Conservation (phyloP, 2,888 invertebrate species). For the Stegophylla sp. region DNA sequence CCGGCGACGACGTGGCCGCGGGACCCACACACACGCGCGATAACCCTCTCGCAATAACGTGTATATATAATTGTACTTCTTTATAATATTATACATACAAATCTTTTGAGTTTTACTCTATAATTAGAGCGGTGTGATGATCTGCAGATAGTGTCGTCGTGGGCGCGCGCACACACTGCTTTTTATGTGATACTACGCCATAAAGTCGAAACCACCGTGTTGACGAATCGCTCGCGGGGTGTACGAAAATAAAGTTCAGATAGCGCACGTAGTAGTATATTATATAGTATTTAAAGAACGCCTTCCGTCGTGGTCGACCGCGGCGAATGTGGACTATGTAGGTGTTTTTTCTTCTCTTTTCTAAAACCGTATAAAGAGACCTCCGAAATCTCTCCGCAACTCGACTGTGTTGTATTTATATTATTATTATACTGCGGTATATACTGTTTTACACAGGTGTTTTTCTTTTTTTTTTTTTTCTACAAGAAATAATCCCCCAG, state of each 20-base stretch:
- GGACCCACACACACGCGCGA: slow-evolving; percentile 10
- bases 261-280: too few species aligned
- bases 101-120: slow-evolving; percentile 10
- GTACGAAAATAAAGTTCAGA: slow-evolving; percentile 42
- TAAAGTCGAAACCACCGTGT: slow-evolving; percentile 15
- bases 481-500: slow-evolving; percentile 9
- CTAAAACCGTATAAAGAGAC: not conserved
- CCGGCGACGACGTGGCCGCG: slow-evolving; percentile 10
- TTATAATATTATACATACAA: slow-evolving; percentile 2
- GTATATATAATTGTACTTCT: slow-evolving; percentile 1
- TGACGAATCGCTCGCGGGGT: slow-evolving; percentile 47
- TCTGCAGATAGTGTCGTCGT: slow-evolving; percentile 34
- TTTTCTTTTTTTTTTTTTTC: not conserved
- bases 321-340: not conserved
- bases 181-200: not conserved
- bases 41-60: not conserved
- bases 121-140: slow-evolving; percentile 44
- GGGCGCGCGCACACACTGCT: slow-evolving; percentile 2
- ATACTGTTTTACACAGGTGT: not conserved
- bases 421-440: slow-evolving; percentile 4
- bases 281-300: slow-evolving; percentile 25
- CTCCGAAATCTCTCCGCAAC: not conserved
- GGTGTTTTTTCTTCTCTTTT: not conserved
- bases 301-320: not conserved
- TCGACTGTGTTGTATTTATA: not conserved